phyloP scores from a whole-genome alignment of 2,888 invertebrate species.

The Gandaritis pyraliata region DNA sequence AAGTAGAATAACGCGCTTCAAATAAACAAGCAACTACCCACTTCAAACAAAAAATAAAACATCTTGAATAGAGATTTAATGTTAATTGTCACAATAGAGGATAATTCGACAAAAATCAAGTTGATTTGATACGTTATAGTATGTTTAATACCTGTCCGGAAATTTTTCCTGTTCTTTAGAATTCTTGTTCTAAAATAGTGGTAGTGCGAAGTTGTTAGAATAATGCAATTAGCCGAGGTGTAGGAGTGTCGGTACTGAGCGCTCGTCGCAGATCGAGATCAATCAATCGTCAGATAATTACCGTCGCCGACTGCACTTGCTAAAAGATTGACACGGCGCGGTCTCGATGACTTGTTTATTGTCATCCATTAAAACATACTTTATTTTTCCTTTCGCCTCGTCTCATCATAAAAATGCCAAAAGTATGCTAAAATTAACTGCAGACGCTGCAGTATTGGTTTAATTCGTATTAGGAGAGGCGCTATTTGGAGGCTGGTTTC shows the following conservation, averaged over 20 bases:
- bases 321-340: constrained; percentile 73
- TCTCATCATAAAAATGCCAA: constrained; percentile 56
- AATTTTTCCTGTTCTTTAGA: constrained; percentile 31
- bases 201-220: constrained; percentile 68
- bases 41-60: constrained; percentile 72
- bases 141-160: constrained; percentile 38
- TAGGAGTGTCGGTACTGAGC: constrained; percentile 53
- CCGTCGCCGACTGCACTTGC: constrained; percentile 63
- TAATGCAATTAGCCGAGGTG: constrained; percentile 65
- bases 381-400: constrained; percentile 53
- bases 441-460: constrained; percentile 63
- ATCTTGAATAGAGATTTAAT: constrained; percentile 60
- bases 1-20: constrained; percentile 64
- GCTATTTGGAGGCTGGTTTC: constrained; percentile 68
- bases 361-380: constrained; percentile 60
- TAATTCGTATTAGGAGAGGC: constrained; percentile 63
- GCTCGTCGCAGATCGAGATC: constrained; percentile 40
- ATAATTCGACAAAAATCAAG: constrained; percentile 53
- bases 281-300: constrained; percentile 68
- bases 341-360: constrained; percentile 72
- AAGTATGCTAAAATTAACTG: constrained; percentile 57
- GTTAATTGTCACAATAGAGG: constrained; percentile 58
- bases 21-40: constrained; percentile 55
- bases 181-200: constrained; percentile 59
- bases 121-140: constrained; percentile 12